A percentile compares a stretch with the other conserved stretches of the same genome.
Conservation (phyloP, 1,140 invertebrate species). For the Ips typographus region DNA sequence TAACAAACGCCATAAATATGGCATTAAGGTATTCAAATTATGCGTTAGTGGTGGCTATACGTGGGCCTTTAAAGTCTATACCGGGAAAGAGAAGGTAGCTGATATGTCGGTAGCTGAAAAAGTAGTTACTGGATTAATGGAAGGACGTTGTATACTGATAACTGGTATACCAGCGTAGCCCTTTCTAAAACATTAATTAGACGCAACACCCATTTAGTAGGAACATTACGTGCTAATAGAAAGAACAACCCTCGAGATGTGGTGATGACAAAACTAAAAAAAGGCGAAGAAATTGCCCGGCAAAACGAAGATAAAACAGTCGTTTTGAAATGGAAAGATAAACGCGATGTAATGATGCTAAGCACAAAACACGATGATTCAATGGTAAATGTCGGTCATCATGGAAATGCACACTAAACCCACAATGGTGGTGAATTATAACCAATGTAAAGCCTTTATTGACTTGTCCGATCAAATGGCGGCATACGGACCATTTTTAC, state of each 20-base stretch:
- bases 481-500: constrained; percentile 39
- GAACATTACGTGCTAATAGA: constrained; percentile 50
- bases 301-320: constrained; percentile 51
- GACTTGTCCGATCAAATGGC: constrained; percentile 48
- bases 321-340: constrained; percentile 50
- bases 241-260: constrained; percentile 50
- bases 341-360: constrained; percentile 48
- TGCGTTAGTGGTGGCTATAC: constrained; percentile 44
- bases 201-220: constrained; percentile 46
- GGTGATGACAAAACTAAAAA: constrained; percentile 43
- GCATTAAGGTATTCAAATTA: constrained; percentile 49
- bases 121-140: constrained; percentile 25
- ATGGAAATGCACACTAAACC: constrained; percentile 42
- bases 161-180: constrained; percentile 52
- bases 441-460: constrained; percentile 44
- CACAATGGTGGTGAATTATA: constrained; percentile 44
- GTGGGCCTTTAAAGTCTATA: constrained; percentile 45
- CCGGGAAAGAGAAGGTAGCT: constrained; percentile 37
- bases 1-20: constrained; percentile 25
- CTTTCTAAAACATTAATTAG: constrained; percentile 51
- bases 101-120: constrained; percentile 24
- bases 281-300: constrained; percentile 43
- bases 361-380: constrained; percentile 38
- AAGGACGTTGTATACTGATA: constrained; percentile 40
- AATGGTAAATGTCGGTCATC: constrained; percentile 35